These are phyloP conservation scores for Colossoma macropomum DNA, from an alignment of 2,113 vertebrate genomes.

Conservation along the genomic window DNA sequence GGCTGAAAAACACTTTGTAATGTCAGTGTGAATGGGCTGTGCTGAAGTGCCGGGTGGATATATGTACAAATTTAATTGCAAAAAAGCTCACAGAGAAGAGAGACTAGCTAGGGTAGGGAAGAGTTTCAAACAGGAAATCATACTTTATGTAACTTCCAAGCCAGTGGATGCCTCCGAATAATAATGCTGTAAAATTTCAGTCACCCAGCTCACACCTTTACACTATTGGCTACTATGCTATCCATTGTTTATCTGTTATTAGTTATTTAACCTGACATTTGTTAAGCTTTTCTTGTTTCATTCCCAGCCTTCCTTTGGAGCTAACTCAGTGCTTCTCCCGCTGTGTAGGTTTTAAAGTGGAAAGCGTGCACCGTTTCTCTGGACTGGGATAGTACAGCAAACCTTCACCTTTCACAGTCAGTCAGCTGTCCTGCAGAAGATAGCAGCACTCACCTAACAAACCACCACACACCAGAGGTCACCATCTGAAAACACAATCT, in stretches of 20 bases:
- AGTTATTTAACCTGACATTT: too few relatives aligned
- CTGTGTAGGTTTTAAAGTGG: constrained; percentile 20
- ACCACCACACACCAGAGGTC: background rate
- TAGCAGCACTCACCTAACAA: background rate
- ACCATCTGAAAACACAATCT: background rate
- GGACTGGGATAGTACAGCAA: background rate
- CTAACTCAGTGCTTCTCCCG: background rate
- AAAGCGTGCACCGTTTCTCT: background rate
- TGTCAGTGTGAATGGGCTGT: too few relatives aligned
- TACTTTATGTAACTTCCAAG: too few relatives aligned
- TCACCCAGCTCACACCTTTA: background rate
- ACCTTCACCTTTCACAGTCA: background rate
- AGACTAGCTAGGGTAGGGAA: background rate
- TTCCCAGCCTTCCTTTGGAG: too few relatives aligned
- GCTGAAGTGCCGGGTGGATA: too few relatives aligned
- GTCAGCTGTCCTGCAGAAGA: background rate
- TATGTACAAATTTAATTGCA: background rate
- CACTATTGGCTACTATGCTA: background rate
- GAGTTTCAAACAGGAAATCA: background rate
- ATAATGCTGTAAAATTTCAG: too few relatives aligned
- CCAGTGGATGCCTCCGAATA: too few relatives aligned
- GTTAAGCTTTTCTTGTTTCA: too few relatives aligned
- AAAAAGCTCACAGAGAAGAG: background rate
- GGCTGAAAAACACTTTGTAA: too few relatives aligned
- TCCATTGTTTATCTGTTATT: background rate